phyloP scores from a whole-genome alignment of 1,140 invertebrate species.

The Sarcophaga peregrina region DNA sequence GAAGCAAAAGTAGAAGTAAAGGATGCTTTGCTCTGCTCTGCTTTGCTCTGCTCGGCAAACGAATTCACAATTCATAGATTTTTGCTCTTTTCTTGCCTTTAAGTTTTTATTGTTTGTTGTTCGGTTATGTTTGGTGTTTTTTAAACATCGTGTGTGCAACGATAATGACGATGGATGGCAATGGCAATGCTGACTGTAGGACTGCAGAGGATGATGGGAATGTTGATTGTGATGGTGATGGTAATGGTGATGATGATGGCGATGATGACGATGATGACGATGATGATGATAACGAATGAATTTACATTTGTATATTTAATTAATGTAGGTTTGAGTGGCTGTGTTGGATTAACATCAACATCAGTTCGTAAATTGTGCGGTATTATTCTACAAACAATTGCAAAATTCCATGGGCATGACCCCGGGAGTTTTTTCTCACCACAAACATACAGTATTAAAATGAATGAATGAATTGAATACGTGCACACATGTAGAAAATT shows the following conservation, averaged over 20 bases:
- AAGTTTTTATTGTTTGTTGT: neutral
- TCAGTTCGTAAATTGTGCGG: slow-evolving; percentile 20
- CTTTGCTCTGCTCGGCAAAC: neutral
- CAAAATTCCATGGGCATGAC: slow-evolving; percentile 32
- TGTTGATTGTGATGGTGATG: neutral
- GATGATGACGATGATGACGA: slow-evolving; percentile 12
- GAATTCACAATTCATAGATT: slow-evolving; percentile 36
- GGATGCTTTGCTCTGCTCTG: neutral
- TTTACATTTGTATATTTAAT: slow-evolving; percentile 1
- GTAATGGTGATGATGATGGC: neutral
- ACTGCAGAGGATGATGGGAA: neutral
- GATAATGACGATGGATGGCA: slow-evolving; percentile 16
- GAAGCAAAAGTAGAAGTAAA: neutral
- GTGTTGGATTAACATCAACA: slow-evolving; percentile 24
- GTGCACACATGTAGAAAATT: neutral
- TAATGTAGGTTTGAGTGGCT: neutral
- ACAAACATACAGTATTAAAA: slow-evolving; percentile 37
- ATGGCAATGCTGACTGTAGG: neutral
- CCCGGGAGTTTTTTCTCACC: slow-evolving; percentile 31
- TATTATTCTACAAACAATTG: slow-evolving; percentile 39
- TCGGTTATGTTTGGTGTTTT: neutral
- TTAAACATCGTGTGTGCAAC: neutral
- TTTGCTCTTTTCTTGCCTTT: slow-evolving; percentile 23
- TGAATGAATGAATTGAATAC: slow-evolving; percentile 22
- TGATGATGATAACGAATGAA: slow-evolving; percentile 6